A percentile compares a stretch with the other conserved stretches of the same genome.
Conservation (phyloP, 2,888 invertebrate species). For the Galerucella calmariensis region DNA sequence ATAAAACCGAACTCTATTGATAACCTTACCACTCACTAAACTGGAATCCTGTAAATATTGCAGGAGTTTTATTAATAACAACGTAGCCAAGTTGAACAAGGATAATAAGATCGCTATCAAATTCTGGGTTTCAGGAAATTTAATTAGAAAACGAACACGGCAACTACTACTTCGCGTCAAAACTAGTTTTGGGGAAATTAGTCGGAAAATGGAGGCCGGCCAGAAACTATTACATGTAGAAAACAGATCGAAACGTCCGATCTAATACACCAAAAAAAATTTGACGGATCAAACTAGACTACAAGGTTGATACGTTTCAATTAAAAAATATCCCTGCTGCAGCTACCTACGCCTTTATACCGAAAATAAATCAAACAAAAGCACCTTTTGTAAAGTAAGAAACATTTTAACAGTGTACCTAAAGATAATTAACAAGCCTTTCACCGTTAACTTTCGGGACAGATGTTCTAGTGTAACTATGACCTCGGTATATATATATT, state of each 20-base stretch:
- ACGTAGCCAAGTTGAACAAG: constrained; percentile 35
- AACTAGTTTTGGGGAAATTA: constrained; percentile 38
- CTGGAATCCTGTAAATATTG: constrained; percentile 19
- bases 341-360: no score
- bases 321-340: no score
- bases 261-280: no score
- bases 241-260: not conserved
- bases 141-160: constrained; percentile 38
- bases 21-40: no score
- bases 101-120: constrained; percentile 41
- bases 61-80: constrained; percentile 41
- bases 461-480: not conserved
- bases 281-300: no score
- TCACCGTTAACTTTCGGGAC: not conserved
- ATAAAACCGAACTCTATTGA: no score
- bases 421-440: not conserved
- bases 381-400: no score
- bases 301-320: no score
- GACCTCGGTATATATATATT: not conserved
- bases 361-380: no score
- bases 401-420: constrained; percentile 7
- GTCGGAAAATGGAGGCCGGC: constrained; percentile 39
- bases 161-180: constrained; percentile 19
- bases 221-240: constrained; percentile 19
- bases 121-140: constrained; percentile 38